These are phyloP conservation scores for Clupea harengus DNA, from an alignment of 2,113 vertebrate species.

Conservation along the genomic window DNA sequence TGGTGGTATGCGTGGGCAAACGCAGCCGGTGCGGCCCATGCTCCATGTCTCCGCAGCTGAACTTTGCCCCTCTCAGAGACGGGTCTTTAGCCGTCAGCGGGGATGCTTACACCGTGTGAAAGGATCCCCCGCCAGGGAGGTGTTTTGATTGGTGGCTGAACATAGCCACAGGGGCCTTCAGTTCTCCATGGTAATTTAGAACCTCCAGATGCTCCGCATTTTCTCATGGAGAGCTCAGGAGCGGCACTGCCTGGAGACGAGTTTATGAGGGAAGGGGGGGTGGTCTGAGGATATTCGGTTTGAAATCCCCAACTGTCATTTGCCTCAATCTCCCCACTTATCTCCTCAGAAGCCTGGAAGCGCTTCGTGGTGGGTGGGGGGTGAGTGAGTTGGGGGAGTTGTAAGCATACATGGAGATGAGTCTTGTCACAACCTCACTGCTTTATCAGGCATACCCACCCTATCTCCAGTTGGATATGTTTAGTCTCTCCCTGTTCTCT, in stretches of 20 bases:
- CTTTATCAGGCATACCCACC: conserved; percentile 38
- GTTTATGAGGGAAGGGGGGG: not conserved
- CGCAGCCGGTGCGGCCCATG: not conserved
- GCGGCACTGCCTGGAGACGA: conserved; percentile 34
- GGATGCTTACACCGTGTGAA: conserved; percentile 32
- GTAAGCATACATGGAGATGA: not conserved
- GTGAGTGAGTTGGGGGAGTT: not conserved
- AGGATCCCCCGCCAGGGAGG: conserved; percentile 38
- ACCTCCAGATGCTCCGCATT: conserved; percentile 56
- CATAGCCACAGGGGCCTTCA: conserved; percentile 33
- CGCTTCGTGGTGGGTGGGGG: not conserved
- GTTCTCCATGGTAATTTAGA: conserved; percentile 22
- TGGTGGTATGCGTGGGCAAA: not conserved
- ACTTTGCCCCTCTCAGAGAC: conserved; percentile 19
- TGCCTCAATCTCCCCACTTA: conserved; percentile 9
- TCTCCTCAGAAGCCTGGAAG: not conserved
- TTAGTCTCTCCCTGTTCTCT: not conserved
- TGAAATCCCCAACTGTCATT: conserved; percentile 15
- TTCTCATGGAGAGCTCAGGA: conserved; percentile 43
- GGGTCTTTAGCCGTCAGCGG: not conserved
- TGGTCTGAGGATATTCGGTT: not conserved
- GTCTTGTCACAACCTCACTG: conserved; percentile 32
- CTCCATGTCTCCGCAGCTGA: conserved; percentile 26
- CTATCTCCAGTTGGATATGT: not conserved
- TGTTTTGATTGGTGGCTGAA: conserved; percentile 52